A percentile compares a stretch with the other conserved stretches of the same genome.
Conservation (phyloP, 1,140 invertebrate genomes). For the Mya arenaria region DNA sequence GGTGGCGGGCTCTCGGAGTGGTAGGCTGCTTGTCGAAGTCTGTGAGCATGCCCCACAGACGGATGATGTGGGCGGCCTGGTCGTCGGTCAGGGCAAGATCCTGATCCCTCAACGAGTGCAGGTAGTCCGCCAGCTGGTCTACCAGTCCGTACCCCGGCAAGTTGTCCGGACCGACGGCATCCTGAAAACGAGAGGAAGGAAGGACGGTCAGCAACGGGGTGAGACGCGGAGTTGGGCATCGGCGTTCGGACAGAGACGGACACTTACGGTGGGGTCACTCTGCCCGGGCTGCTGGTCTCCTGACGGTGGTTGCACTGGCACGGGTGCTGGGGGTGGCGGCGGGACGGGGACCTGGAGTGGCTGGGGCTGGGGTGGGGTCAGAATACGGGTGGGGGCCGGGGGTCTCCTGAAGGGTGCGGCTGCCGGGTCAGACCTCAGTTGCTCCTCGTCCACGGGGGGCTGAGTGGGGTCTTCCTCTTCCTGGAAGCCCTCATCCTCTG, state of each 20-base stretch:
- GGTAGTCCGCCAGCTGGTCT: conserved; percentile 2
- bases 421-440: neutral
- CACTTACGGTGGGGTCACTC: neutral
- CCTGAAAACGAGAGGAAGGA: neutral
- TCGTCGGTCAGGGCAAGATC: neutral
- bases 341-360: neutral
- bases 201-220: neutral
- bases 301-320: neutral
- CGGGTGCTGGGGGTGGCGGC: neutral
- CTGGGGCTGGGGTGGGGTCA: neutral
- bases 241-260: neutral
- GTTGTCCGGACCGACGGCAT: neutral
- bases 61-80: neutral
- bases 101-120: neutral
- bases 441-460: neutral
- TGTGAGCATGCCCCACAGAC: neutral
- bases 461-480: conserved; percentile 34
- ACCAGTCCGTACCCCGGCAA: neutral
- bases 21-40: conserved; percentile 16
- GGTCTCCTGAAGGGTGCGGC: neutral
- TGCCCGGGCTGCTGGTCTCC: neutral
- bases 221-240: neutral
- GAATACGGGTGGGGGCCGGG: neutral
- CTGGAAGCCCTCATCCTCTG: conserved; percentile 49
- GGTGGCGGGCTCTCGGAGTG: neutral